These are phyloP conservation scores for Rhynchomys soricoides DNA, from an alignment of 2,113 vertebrate species.

Conservation along the genomic window DNA sequence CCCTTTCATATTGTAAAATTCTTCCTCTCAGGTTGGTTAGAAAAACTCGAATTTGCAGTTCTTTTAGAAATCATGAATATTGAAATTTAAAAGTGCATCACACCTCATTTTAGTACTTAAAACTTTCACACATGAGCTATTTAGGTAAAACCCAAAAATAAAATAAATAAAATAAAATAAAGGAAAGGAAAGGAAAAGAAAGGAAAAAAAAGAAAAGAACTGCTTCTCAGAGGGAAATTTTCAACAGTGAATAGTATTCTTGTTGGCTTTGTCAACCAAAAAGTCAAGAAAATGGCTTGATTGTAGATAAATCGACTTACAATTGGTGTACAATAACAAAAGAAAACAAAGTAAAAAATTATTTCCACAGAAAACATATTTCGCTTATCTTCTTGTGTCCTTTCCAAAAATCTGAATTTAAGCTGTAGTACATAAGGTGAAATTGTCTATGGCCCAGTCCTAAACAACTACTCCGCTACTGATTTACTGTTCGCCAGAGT, in stretches of 20 bases:
- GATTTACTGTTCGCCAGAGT: not conserved
- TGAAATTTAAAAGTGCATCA: not conserved
- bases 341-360: not conserved
- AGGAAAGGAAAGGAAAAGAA: not conserved
- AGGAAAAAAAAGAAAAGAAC: not conserved
- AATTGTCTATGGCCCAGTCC: not conserved
- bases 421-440: not conserved
- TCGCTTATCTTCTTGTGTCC: not conserved
- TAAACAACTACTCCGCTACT: not conserved
- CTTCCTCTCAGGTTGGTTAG: not conserved
- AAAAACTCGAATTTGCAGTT: not conserved
- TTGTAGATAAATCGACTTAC: not conserved
- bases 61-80: not conserved
- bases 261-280: not conserved
- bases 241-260: not conserved
- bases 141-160: not conserved
- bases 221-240: accelerated
- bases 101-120: not conserved
- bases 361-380: not conserved
- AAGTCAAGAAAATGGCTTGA: not conserved
- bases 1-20: not conserved
- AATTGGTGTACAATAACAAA: not conserved
- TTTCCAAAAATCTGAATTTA: not conserved
- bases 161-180: not conserved
- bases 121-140: not conserved